Percentiles rank a stretch among this genome's conserved stretches.
These are phyloP conservation scores for Calosoma granatense DNA, from an alignment of 1,140 invertebrate genomes.

Conservation along the genomic window DNA sequence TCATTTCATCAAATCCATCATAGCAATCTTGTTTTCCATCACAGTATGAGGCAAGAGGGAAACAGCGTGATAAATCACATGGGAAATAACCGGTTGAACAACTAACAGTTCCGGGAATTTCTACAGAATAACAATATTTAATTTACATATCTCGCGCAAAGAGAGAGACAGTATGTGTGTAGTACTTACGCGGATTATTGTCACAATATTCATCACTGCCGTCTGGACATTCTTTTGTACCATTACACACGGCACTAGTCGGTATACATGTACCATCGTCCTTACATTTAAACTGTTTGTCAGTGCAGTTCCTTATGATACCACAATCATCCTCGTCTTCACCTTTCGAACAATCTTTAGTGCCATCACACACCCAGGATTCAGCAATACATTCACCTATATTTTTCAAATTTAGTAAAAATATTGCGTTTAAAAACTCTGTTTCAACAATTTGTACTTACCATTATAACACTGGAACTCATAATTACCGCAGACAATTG, in stretches of 20 bases:
- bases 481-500: slow-evolving; percentile 38
- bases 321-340: slow-evolving; percentile 43
- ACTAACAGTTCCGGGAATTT: slow-evolving; percentile 32
- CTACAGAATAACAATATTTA: slow-evolving; percentile 6
- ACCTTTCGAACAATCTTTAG: slow-evolving; percentile 44
- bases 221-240: slow-evolving; percentile 62
- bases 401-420: too few relatives aligned
- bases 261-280: slow-evolving; percentile 61
- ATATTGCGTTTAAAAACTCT: too few relatives aligned
- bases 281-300: slow-evolving; percentile 58
- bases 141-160: too few relatives aligned
- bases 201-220: slow-evolving; percentile 52
- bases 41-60: slow-evolving; percentile 47
- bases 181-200: slow-evolving; percentile 20
- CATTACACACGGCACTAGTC: slow-evolving; percentile 50
- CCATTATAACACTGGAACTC: slow-evolving; percentile 56
- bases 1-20: slow-evolving; percentile 60
- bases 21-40: slow-evolving; percentile 57
- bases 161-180: slow-evolving; percentile 10
- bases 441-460: slow-evolving; percentile 37
- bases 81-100: slow-evolving; percentile 49
- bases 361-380: slow-evolving; percentile 47
- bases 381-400: slow-evolving; percentile 38
- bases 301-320: slow-evolving; percentile 24
- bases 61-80: slow-evolving; percentile 50